These are phyloP conservation scores for Pyrocoelia pectoralis DNA, from an alignment of 2,888 invertebrate genomes.

Conservation along the genomic window DNA sequence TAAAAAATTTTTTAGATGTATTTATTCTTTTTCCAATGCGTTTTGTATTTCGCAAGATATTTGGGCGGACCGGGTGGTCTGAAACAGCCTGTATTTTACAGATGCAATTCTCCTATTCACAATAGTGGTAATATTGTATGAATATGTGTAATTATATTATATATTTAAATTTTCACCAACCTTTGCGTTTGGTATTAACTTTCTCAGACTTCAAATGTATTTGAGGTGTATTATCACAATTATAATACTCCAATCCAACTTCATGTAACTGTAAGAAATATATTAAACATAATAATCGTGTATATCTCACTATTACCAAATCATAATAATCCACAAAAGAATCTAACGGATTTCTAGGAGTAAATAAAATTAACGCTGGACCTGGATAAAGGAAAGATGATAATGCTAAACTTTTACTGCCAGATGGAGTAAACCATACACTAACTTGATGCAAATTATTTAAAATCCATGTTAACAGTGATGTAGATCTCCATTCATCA, in stretches of 20 bases:
- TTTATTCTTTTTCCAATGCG: no score
- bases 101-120: no score
- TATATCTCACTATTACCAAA: constrained; percentile 63
- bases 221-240: constrained; percentile 61
- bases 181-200: constrained; percentile 38
- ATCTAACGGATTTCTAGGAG: constrained; percentile 77
- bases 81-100: no score
- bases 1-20: no score
- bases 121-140: no score
- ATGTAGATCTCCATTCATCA: constrained; percentile 61
- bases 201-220: constrained; percentile 13
- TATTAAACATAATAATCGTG: constrained; percentile 10
- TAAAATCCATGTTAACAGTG: constrained; percentile 69
- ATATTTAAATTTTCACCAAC: constrained; percentile 35
- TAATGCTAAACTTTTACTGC: constrained; percentile 69
- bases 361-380: constrained; percentile 79
- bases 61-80: no score
- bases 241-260: constrained; percentile 76
- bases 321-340: constrained; percentile 72
- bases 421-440: constrained; percentile 74
- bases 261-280: constrained; percentile 69
- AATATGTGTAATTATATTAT: no score
- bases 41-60: no score
- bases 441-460: constrained; percentile 68
- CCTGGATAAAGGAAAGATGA: constrained; percentile 73